phyloP scores from a whole-genome alignment of 2,113 vertebrate genomes.

The Albula goreensis region DNA sequence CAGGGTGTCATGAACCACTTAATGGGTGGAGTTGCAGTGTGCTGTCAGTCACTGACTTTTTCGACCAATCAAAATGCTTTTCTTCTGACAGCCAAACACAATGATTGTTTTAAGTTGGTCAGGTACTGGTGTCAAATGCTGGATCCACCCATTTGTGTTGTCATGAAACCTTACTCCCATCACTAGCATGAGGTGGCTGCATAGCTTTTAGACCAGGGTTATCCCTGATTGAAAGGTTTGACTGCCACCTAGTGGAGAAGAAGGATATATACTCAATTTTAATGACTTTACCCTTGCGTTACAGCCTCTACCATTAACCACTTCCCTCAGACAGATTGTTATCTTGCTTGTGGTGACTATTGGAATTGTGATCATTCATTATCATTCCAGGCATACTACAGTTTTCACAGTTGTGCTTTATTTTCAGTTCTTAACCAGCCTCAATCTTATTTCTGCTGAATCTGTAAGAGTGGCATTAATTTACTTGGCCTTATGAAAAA shows the following conservation, averaged over 20 bases:
- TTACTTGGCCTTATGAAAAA: neutral
- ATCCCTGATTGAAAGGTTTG: neutral
- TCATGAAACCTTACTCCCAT: too few species aligned
- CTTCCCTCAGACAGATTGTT: neutral
- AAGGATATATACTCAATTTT: neutral
- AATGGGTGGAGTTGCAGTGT: too few species aligned
- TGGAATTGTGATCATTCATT: neutral
- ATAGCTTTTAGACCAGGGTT: neutral
- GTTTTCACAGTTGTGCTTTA: neutral
- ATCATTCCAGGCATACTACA: neutral
- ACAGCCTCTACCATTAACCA: neutral
- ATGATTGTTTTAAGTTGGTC: too few species aligned
- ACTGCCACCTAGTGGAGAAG: conserved; percentile 1
- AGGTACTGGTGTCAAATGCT: too few species aligned
- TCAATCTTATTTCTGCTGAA: neutral
- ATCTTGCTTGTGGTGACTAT: neutral
- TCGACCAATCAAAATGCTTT: too few species aligned
- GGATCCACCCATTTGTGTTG: too few species aligned
- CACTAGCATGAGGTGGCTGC: neutral
- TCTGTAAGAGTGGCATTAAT: neutral
- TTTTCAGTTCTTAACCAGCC: neutral
- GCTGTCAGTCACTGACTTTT: too few species aligned
- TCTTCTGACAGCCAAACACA: too few species aligned
- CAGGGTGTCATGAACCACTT: too few species aligned
- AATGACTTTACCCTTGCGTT: too few species aligned